Evolutionary conservation across 2,888 invertebrate species (phyloP).

Genomic region (Rapana venosa): DNA sequence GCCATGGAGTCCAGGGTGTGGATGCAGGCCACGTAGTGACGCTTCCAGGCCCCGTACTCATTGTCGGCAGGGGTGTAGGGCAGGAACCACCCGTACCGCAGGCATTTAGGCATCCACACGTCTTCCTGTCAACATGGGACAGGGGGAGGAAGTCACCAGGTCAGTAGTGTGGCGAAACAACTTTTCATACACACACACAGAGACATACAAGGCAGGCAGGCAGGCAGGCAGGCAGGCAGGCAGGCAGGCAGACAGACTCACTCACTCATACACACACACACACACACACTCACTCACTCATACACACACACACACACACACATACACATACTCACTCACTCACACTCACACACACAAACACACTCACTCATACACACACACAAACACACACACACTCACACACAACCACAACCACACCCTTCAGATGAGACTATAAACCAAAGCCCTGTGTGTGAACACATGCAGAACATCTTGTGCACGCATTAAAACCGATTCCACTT

Average conservation of each 20-base stretch:
- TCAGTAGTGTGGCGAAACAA: background rate
- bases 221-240: background rate
- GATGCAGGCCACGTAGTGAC: conserved; percentile 75
- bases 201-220: background rate
- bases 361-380: too few species aligned
- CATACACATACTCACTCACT: too few species aligned
- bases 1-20: conserved; percentile 58
- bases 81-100: conserved; percentile 76
- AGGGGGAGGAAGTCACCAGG: background rate
- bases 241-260: background rate
- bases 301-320: too few species aligned
- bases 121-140: conserved; percentile 66
- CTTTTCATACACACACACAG: background rate
- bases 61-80: conserved; percentile 74
- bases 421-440: too few species aligned
- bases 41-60: conserved; percentile 78
- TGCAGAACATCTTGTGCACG: too few species aligned
- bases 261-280: too few species aligned
- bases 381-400: too few species aligned
- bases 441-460: too few species aligned
- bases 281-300: background rate
- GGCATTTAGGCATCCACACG: conserved; percentile 76
- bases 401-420: too few species aligned
- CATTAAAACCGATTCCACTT: too few species aligned
- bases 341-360: too few species aligned